Conservation (phyloP, 64 coral and sea anemone species). For the Montipora capricornis region DNA sequence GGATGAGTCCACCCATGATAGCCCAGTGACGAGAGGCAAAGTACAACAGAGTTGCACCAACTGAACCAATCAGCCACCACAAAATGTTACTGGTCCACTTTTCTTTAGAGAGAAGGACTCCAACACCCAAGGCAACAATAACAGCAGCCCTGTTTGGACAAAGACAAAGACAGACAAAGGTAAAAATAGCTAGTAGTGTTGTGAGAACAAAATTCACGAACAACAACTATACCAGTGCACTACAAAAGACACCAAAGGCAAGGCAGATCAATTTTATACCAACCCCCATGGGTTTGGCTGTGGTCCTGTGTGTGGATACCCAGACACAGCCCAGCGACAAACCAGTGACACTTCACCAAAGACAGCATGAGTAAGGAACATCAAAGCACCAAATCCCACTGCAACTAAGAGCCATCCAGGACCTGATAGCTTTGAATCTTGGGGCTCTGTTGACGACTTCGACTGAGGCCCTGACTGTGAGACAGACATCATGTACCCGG, state of each 20-base stretch:
- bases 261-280: slow-evolving; percentile 18
- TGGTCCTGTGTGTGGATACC: slow-evolving; percentile 84
- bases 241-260: too few species aligned
- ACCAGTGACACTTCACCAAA: slow-evolving; percentile 98
- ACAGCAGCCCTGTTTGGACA: slow-evolving; percentile 70
- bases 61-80: slow-evolving; percentile 84
- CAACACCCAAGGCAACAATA: slow-evolving; percentile 67
- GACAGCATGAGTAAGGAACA: slow-evolving; percentile 85
- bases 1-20: slow-evolving; percentile 75
- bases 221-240: too few species aligned
- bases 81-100: slow-evolving; percentile 73
- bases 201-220: too few species aligned
- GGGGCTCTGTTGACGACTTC: slow-evolving; percentile 12
- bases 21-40: slow-evolving; percentile 77
- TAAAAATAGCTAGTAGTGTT: not conserved
- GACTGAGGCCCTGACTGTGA: not conserved
- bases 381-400: slow-evolving; percentile 87
- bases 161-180: not conserved
- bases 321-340: slow-evolving; percentile 86
- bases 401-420: slow-evolving; percentile 85
- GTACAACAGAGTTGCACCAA: slow-evolving; percentile 83
- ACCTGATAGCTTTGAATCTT: slow-evolving; percentile 74
- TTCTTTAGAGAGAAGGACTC: slow-evolving; percentile 76
- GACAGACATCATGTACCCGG: slow-evolving; percentile 73
- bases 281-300: slow-evolving; percentile 97